Evolutionary conservation across 2,113 vertebrate genomes (phyloP).

Genomic region (Pygoscelis antarcticus): DNA sequence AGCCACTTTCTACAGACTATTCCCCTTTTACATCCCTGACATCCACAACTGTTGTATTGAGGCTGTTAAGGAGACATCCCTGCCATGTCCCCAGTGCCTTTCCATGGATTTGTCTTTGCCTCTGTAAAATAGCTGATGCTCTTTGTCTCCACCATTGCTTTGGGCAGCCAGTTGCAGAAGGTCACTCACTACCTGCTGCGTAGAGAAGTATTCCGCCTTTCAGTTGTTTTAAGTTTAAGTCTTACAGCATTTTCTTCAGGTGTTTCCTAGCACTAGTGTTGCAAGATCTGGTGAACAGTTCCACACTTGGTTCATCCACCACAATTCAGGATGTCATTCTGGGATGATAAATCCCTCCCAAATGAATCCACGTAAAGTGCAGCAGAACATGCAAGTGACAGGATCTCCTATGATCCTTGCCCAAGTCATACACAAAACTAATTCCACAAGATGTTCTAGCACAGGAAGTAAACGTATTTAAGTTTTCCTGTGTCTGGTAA

Average conservation of each 20-base stretch:
- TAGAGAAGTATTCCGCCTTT: not conserved
- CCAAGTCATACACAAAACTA: not conserved
- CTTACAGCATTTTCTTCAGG: not conserved
- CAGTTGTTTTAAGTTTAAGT: not conserved
- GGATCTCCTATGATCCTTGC: not conserved
- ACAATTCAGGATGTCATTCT: not conserved
- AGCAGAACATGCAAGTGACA: not conserved
- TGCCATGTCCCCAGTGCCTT: not conserved
- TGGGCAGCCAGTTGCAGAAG: not conserved
- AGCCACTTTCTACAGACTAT: not conserved
- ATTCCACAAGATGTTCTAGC: not conserved
- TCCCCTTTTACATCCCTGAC: not conserved
- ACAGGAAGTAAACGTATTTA: not conserved
- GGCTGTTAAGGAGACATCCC: not conserved
- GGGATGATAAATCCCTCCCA: not conserved
- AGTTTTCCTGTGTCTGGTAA: not conserved
- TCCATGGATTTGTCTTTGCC: not conserved
- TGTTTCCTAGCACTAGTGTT: not conserved
- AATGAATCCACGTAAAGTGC: not conserved
- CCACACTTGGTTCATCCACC: not conserved
- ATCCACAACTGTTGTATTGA: rapidly evolving
- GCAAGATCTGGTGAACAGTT: not conserved
- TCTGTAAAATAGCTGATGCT: not conserved
- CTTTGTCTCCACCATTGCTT: not conserved
- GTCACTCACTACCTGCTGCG: rapidly evolving